Evolutionary conservation across 2,888 invertebrate species (phyloP).

Genomic region (Petrolisthes cinctipes): DNA sequence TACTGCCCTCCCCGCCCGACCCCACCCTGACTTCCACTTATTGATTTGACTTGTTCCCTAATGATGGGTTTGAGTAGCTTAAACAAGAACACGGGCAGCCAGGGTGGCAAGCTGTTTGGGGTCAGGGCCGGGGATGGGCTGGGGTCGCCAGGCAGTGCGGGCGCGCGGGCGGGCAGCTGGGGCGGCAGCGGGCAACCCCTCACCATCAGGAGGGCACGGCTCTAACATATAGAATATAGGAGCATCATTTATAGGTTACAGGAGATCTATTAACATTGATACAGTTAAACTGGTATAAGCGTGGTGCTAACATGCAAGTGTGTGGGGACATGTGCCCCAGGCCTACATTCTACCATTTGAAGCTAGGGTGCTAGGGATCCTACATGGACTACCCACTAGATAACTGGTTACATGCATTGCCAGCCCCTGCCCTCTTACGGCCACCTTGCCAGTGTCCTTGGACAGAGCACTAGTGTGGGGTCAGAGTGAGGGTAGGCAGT

Average conservation of each 20-base stretch:
- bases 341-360: constrained; percentile 63
- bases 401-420: constrained; percentile 65
- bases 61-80: not conserved
- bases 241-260: constrained; percentile 63
- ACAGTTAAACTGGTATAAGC: constrained; percentile 63
- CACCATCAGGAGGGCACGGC: constrained; percentile 59
- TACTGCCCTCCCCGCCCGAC: constrained; percentile 56
- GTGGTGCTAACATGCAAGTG: constrained; percentile 64
- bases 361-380: constrained; percentile 64
- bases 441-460: constrained; percentile 36
- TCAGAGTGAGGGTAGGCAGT: constrained; percentile 41
- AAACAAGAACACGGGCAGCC: not conserved
- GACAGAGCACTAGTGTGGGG: constrained; percentile 32
- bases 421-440: constrained; percentile 45
- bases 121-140: constrained; percentile 54
- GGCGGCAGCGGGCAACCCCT: constrained; percentile 64
- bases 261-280: constrained; percentile 65
- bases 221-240: constrained; percentile 59
- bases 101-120: constrained; percentile 25
- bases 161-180: constrained; percentile 59
- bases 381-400: constrained; percentile 62
- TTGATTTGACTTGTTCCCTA: not conserved
- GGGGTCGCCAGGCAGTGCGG: constrained; percentile 62
- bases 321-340: constrained; percentile 63
- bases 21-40: constrained; percentile 35